phyloP scores from a whole-genome alignment of 2,797 vertebrate genomes.

The Poeciliopsis presidionis region DNA sequence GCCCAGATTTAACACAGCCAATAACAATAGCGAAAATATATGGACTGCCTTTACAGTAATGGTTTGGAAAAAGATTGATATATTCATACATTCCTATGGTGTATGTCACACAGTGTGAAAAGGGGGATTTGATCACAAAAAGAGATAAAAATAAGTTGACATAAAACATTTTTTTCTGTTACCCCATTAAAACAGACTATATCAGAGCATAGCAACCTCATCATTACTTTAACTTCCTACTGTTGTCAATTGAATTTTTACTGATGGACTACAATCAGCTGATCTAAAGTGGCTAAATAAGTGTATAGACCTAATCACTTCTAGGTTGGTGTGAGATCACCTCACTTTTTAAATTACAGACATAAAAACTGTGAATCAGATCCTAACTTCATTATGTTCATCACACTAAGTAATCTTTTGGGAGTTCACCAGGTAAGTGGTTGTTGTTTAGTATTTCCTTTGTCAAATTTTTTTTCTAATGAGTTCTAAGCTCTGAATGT shows the following conservation, averaged over 20 bases:
- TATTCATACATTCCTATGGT: neutral
- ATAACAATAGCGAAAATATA: constrained; percentile 18
- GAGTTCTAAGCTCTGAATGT: neutral
- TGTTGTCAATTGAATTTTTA: neutral
- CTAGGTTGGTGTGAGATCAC: neutral
- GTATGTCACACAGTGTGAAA: neutral
- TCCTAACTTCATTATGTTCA: neutral
- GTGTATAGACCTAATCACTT: neutral
- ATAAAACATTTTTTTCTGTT: neutral
- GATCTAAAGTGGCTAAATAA: neutral
- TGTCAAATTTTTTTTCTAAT: too few relatives aligned
- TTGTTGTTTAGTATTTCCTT: too few relatives aligned
- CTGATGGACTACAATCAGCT: neutral
- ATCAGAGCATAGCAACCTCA: neutral
- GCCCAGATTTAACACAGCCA: constrained; percentile 35
- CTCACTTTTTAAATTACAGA: neutral
- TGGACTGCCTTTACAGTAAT: constrained; percentile 9
- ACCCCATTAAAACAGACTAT: neutral
- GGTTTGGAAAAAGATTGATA: constrained; percentile 28
- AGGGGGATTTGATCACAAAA: neutral
- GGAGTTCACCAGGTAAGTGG: too few relatives aligned
- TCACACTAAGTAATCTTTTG: too few relatives aligned
- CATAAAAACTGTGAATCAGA: neutral
- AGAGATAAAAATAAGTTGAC: neutral
- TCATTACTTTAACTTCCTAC: neutral